Evolutionary conservation across 2,888 invertebrate genomes (phyloP), one percentile per base, ranked within the genome.

Genomic region (Caenorhabditis sp.): DNA sequence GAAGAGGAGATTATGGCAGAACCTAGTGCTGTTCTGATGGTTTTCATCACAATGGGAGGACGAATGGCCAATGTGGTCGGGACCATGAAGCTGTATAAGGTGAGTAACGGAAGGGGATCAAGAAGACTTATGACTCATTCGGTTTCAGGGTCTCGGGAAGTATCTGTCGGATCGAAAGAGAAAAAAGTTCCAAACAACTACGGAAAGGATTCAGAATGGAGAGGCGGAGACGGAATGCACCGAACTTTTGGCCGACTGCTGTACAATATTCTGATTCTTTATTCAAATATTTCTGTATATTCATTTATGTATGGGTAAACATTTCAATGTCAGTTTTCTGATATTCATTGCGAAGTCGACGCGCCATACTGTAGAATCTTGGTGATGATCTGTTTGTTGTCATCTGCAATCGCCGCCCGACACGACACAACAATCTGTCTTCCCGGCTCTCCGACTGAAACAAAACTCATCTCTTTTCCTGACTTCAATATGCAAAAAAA

Each of bases 351-450:
- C 35, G 47, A 26, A 18, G 35, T 65, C 26, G 68, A 69, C 20
- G 80, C 83, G 58, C 87, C 87, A 50, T 81, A 86, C 44, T 87
- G 84, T 35, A 89, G 55, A 20, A 89, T 77, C 56, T 86, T 87
- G 0, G 82, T 80, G 26, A 89, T 80, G 20, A 89, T 74, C 44
- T 77, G 78, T 70, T 90, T 82, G 65, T 91, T 91, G 40, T 90
- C 90, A 15, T 86, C 85, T 2, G 86, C 71, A 18, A 90, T 85
- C n/a, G 89, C 88, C 26, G 85, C 79, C 13, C 90, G 77, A 79
- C 90, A 91, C 20, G 89, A 83, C 4, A 83, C 72, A 1, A 90
- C 85, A 5, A 91, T 83, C n/a, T 82, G 78, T 60, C 86, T 72
- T 15, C 88, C 84, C 0, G 85, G 82, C 37, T 83, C 81, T 20